Percentiles rank a stretch among this genome's conserved stretches.
These are phyloP conservation scores for Euclidia mi DNA, from an alignment of 2,888 invertebrate species.

Conservation along the genomic window DNA sequence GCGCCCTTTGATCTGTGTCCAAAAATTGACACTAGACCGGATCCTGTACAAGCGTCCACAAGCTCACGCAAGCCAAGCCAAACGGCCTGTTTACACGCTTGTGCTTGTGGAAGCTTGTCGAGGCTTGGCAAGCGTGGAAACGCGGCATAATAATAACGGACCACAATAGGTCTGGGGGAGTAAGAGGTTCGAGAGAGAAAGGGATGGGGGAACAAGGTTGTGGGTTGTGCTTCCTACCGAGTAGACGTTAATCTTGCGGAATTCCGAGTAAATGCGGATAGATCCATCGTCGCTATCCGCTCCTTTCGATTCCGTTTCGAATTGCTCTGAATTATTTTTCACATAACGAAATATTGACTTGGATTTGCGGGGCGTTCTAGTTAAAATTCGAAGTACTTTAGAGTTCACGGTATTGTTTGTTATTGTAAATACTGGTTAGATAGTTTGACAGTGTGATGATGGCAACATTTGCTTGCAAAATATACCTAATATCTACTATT, in stretches of 20 bases:
- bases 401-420: not conserved
- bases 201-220: conserved; percentile 21
- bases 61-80: no score
- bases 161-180: conserved; percentile 41
- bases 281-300: conserved; percentile 62
- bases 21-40: no score
- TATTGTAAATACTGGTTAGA: conserved; percentile 14
- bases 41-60: no score
- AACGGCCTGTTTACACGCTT: no score
- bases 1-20: no score
- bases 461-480: no score
- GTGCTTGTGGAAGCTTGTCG: no score
- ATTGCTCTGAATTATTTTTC: conserved; percentile 56
- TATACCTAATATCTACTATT: no score
- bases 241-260: conserved; percentile 74
- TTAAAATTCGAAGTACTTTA: conserved; percentile 23
- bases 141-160: conserved; percentile 68
- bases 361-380: conserved; percentile 33
- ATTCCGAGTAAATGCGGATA: conserved; percentile 69
- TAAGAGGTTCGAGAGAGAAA: conserved; percentile 4
- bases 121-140: no score
- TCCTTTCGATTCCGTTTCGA: conserved; percentile 55
- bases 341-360: conserved; percentile 38
- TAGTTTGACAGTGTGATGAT: no score
- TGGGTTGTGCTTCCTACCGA: conserved; percentile 52